These are phyloP conservation scores for Tachina fera DNA, from an alignment of 2,888 invertebrate genomes.

Conservation along the genomic window DNA sequence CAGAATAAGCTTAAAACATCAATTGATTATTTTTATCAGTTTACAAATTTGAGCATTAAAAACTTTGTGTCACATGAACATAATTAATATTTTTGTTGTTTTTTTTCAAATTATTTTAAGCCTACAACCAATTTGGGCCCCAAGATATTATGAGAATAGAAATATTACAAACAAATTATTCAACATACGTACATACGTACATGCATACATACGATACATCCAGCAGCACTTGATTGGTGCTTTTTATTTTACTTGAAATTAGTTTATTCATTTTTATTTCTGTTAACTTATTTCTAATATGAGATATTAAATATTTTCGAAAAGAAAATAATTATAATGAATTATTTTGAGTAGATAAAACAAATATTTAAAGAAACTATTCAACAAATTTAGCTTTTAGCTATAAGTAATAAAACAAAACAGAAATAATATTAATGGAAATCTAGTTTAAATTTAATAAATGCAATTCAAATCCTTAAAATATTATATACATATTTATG, in stretches of 20 bases:
- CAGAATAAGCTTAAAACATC: too few relatives aligned
- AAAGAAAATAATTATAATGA: background rate
- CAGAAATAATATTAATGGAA: slow-evolving; percentile 59
- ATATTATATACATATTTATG: slow-evolving; percentile 45
- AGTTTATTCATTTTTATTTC: background rate
- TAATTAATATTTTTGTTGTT: too few relatives aligned
- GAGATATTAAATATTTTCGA: background rate
- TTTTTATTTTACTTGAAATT: background rate
- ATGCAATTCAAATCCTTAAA: background rate
- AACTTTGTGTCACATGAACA: too few relatives aligned
- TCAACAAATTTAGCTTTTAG: slow-evolving; percentile 60
- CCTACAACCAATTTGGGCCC: background rate
- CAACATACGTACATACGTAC: background rate
- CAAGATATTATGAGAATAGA: background rate
- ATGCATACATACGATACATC: too few relatives aligned
- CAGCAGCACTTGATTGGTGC: background rate
- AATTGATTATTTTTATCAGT: too few relatives aligned
- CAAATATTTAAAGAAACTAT: slow-evolving; percentile 54
- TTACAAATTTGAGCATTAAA: too few relatives aligned
- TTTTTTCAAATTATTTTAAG: background rate
- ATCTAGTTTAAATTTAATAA: slow-evolving; percentile 17
- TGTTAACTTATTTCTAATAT: slow-evolving; percentile 4
- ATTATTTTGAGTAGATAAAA: slow-evolving; percentile 29
- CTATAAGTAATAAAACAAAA: slow-evolving; percentile 47
- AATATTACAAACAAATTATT: slow-evolving; percentile 1